Percentiles rank a stretch among this genome's conserved stretches.
Conservation (phyloP, 2,888 invertebrate species). For the Hypselothyrea guttata region DNA sequence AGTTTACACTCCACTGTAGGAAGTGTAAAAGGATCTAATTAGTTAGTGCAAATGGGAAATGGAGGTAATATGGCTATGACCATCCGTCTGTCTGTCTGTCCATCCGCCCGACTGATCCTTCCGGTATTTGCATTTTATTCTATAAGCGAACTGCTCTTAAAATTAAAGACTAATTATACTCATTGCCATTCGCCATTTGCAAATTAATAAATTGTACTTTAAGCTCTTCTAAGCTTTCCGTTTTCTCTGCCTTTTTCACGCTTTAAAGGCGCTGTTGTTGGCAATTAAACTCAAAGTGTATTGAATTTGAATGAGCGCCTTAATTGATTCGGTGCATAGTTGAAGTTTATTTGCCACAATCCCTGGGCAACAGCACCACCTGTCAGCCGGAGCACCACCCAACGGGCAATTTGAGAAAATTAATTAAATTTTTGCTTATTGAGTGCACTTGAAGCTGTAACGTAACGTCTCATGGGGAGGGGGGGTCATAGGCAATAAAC, state of each 20-base stretch:
- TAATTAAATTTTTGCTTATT: constrained; percentile 56
- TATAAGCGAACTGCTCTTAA: no score
- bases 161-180: no score
- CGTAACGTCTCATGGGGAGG: constrained; percentile 8
- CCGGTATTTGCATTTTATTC: no score
- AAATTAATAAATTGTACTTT: not conserved
- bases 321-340: constrained; percentile 7
- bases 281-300: no score
- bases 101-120: no score
- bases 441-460: constrained; percentile 19
- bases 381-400: not conserved
- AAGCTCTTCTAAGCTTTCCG: no score
- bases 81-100: no score
- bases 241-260: not conserved
- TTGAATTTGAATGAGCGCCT: not conserved
- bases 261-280: not conserved
- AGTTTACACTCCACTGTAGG: no score
- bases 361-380: constrained; percentile 1
- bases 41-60: no score
- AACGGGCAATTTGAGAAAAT: constrained; percentile 33
- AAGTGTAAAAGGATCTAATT: no score
- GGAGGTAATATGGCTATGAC: no score
- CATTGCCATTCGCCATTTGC: no score
- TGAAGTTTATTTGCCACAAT: constrained; percentile 28
- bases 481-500: constrained; percentile 20